Base-by-base conservation (phyloP, 2,888 invertebrate genomes). In the Leucozona laternaria region DNA sequence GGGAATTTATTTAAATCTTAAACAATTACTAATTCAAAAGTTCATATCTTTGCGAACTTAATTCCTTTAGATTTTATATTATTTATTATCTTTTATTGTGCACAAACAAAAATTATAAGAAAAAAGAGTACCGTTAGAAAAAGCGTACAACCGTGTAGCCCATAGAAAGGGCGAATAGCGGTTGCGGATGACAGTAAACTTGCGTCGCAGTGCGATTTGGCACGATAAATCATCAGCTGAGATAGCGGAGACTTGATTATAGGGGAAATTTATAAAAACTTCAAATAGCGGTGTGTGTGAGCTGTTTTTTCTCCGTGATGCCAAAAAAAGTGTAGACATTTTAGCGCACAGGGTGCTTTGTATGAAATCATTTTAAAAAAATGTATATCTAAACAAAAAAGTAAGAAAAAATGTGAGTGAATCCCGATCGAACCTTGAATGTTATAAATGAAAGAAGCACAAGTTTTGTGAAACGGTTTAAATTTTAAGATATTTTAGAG, bases 141-240 rank as follows among this genome's bases (percentile, higher is more conserved):
- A 17, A 48, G 13, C 13, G 7, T 5, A 17, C 45, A 25, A 7
- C 48, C 20, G 31, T 31, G 17, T 1, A 60, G 37, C 13, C 7
- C 20, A 11, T 7, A 15, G 13, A 15, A 43, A 62, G 17, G 62
- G 43, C 62, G 17, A 66, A 48, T 28, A 48, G 64, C 64, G 64
- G 64, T 37, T 40, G 13, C 13, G 20, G 40, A 64, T 31, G 31
- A 34, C 31, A 45, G 40, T 25, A 43, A 40, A 60, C 8, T 34
- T 57, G 31, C 57, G 31, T 31, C 31, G 31, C 10, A 31, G 15
- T 28, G 55, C 55, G 55, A 55, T n/a, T 22, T 13, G 13, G 13
- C 11, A 5, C 6, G 22, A 25, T 13, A 15, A 15, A 15, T 50
- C 8, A 62, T 25, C 62, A 45, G 43, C 43, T 62, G 62, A 17